Percentiles rank a stretch among this genome's conserved stretches.
phyloP scores from a whole-genome alignment of 2,797 vertebrate genomes.

The Tokudaia tokunoshimensis region DNA sequence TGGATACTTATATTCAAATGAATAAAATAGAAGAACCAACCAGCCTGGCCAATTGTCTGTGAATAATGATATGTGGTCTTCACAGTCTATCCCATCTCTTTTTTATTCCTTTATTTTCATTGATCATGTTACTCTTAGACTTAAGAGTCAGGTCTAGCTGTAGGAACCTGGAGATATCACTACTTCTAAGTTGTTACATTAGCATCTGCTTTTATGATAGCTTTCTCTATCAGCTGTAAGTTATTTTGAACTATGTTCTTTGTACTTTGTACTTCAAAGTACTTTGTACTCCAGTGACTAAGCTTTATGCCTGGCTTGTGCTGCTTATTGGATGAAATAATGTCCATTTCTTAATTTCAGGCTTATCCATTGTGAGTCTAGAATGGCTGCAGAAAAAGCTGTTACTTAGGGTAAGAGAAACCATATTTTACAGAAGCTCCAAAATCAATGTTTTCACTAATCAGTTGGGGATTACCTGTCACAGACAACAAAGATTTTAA shows the following conservation, averaged over 20 bases:
- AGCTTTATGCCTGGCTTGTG: background rate
- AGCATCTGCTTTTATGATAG: background rate
- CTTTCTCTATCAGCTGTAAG: background rate
- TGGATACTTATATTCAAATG: background rate
- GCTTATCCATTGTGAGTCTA: constrained; percentile 27
- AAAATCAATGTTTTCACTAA: constrained; percentile 4
- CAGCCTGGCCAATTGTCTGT: background rate
- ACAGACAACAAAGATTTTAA: constrained; percentile 33
- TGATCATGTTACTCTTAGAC: background rate
- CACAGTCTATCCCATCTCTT: background rate
- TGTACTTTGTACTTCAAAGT: background rate
- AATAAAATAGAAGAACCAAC: background rate
- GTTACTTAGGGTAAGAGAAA: background rate
- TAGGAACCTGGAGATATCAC: background rate
- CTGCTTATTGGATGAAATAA: background rate
- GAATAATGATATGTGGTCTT: background rate
- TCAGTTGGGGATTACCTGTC: background rate
- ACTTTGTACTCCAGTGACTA: background rate
- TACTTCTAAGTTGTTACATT: background rate
- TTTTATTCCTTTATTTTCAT: background rate
- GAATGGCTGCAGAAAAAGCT: background rate
- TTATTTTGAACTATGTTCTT: background rate
- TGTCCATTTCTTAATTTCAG: constrained; percentile 27
- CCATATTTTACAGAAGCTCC: constrained; percentile 27
- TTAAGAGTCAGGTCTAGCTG: background rate